phyloP scores from a whole-genome alignment of 2,113 vertebrate species.

The Semnornis frantzii region DNA sequence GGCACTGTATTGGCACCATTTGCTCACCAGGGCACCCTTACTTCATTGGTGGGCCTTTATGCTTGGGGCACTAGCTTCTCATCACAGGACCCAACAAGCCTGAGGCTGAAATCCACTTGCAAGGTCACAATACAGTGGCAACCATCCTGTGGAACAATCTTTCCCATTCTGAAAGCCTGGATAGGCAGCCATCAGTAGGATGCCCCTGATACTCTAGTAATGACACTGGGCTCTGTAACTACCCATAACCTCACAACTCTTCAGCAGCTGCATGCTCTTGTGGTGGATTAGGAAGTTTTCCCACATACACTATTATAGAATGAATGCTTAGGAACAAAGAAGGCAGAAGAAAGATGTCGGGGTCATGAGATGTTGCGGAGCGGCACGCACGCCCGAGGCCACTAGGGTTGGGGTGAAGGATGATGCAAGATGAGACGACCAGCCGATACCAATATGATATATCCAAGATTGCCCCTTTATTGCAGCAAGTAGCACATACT shows the following conservation, averaged over 20 bases:
- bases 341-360: too few relatives aligned
- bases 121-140: not conserved
- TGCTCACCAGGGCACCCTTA: not conserved
- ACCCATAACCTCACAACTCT: fast-evolving
- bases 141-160: not conserved
- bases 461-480: too few relatives aligned
- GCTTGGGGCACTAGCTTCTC: not conserved
- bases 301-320: too few relatives aligned
- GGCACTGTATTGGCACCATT: fast-evolving
- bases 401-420: too few relatives aligned
- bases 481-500: too few relatives aligned
- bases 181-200: fast-evolving
- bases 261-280: not conserved
- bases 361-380: too few relatives aligned
- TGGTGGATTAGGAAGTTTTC: too few relatives aligned
- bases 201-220: fast-evolving
- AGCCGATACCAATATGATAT: too few relatives aligned
- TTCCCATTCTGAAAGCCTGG: not conserved
- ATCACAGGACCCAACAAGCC: not conserved
- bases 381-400: too few relatives aligned
- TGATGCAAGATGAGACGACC: too few relatives aligned
- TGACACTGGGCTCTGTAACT: fast-evolving
- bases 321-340: too few relatives aligned
- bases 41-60: not conserved
- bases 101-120: not conserved